Conservation (phyloP, 2,888 invertebrate species). For the Phoenoteleia sp. region DNA sequence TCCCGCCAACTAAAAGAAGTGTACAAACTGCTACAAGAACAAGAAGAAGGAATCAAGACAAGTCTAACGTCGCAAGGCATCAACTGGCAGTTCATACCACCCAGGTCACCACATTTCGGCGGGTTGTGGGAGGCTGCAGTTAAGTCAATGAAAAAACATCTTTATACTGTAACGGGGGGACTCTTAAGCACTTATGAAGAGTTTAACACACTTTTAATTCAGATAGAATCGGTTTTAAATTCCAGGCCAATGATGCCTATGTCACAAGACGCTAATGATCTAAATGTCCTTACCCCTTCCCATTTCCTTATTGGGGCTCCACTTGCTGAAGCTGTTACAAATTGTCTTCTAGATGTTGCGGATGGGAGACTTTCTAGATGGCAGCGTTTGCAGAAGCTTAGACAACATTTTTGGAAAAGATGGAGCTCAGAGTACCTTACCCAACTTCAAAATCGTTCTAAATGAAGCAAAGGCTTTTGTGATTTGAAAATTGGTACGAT, state of each 20-base stretch:
- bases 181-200: conserved; percentile 23
- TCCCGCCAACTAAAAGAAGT: conserved; percentile 47
- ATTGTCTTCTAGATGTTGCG: neutral
- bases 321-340: neutral
- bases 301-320: conserved; percentile 15
- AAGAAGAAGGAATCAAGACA: too few relatives aligned
- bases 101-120: conserved; percentile 1
- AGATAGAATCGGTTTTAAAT: conserved; percentile 25
- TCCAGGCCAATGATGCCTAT: conserved; percentile 5
- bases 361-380: neutral
- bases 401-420: conserved; percentile 69
- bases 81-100: conserved; percentile 5
- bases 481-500: neutral
- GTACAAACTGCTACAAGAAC: conserved; percentile 5
- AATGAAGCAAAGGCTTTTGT: conserved; percentile 41
- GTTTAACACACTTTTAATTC: conserved; percentile 4
- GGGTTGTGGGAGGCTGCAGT: conserved; percentile 10
- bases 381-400: conserved; percentile 25
- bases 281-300: neutral
- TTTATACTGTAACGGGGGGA: conserved; percentile 65
- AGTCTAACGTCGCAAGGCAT: neutral
- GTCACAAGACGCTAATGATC: conserved; percentile 14
- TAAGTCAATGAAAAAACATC: neutral
- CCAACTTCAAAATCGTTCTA: conserved; percentile 62
- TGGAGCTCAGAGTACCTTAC: conserved; percentile 67